Base-by-base conservation (phyloP, 2,113 vertebrate species). In the Neodontobutis hainanensis region DNA sequence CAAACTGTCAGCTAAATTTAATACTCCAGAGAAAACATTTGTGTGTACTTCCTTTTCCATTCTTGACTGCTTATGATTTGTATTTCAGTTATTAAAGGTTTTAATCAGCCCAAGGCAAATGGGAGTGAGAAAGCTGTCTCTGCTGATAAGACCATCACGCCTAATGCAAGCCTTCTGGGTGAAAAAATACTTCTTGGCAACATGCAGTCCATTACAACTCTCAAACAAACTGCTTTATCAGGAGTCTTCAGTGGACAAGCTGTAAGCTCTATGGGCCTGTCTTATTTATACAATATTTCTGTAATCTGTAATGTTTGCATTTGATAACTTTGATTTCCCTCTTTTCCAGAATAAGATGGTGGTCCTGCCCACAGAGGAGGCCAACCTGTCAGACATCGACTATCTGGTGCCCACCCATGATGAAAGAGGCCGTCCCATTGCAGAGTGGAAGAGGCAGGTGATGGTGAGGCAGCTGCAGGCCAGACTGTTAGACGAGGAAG, bases 371-470 rank as follows among this genome's bases (percentile, higher is more conserved):
- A 88, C 90, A 16, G 92, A 94, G 11, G 82, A 91, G 71, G 80
- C 88, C 43, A 92, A 91, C 81, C 70, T 92, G 1, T 89, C 91
- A 0, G 97, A 98, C 59, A 93, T 93, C 0, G 97, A 98, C 48
- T 93, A 93, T 34, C 85, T 98, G 85, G 96, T 99, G 61, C 97
- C 97, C 89, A 97, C 94, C 0, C 90, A 92, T 32, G 97, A 99
- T 2, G 96, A 98, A 80, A 83, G 63, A 12, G 96, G 96, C 45
- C 87, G 53, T 12, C 91, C 93, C 36, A 97, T 99, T 42, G 95
- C 96, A 0, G 97, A 99, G 89, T 98, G 97, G 97, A 98, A 98
- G 87, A 92, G 96, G 60, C 97, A 99, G 52, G 95, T 98, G 78
- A 98, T 99, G 95, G 95, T 98, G 69, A 92, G 94, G 8, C 93